Evolutionary conservation across 2,888 invertebrate genomes (phyloP), one percentile per base, ranked within the genome.

Genomic region (Ichneumoninae sp.): DNA sequence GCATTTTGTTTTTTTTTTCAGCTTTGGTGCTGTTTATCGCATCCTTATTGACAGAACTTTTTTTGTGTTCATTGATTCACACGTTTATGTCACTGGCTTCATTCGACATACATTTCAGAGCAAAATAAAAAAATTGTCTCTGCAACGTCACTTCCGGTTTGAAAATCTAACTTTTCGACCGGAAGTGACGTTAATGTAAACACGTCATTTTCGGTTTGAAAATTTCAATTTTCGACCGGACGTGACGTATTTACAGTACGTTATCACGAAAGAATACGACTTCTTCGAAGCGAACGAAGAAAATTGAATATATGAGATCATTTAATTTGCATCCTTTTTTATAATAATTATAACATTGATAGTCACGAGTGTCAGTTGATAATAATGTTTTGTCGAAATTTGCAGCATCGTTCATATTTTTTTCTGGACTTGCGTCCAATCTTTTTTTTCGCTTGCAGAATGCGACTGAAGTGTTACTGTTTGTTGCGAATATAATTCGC

Each of bases 1-100:
- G 26, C 19, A 10, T 73, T 81, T 65, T 44, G 22, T 26, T 82
- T 52, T 85, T 74, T 10, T 33, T 70, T 74, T n/a, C 63, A 73
- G 54, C 68, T 83, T 77, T 63, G 22, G n/a, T 2, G 13, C 6
- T 63, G 63, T 63, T 30, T 10, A 30, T 68, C 16, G 16, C 26
- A 68, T 36, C n/a, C 22, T 22, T 33, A 16, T 60, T 60, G 3
- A 76, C 30, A 63, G 10, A 50, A 36, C 1, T 30, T 13, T 13
- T 44, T 52, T n/a, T 8, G 36, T 60, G 76, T 85, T 65, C 47
- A 71, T 57, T 16, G 19, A 54, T 54, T 47, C 5, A 47, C 44
- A 47, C 13, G 16, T 47, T 47, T 47, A 16, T 47, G 44, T 47
- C 44, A 4, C 44, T 16, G 16, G 10, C 44, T 47, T 16, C 16